Evolutionary conservation across 2,797 vertebrate genomes (phyloP).

Genomic region (Acropternis orthonyx): DNA sequence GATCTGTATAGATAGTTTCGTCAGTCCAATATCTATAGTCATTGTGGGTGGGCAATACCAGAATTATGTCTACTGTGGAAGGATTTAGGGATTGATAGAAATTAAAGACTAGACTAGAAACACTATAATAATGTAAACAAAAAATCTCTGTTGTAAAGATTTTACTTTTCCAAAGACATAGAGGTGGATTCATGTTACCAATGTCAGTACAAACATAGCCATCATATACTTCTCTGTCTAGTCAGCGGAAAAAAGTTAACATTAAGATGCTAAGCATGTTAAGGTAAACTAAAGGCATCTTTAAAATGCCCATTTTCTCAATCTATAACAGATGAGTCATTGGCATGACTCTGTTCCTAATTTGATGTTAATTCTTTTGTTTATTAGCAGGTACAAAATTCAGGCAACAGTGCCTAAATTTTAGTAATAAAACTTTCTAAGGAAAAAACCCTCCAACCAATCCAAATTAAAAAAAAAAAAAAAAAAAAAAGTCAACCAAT

Average conservation of each 20-base stretch:
- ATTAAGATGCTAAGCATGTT: not conserved
- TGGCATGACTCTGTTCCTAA: not conserved
- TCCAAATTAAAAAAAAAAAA: not conserved
- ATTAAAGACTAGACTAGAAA: not conserved
- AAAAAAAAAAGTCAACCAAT: no score
- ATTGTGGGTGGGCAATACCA: not conserved
- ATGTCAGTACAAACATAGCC: not conserved
- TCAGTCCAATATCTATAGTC: not conserved
- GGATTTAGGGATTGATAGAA: not conserved
- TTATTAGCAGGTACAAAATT: not conserved
- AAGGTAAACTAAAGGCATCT: not conserved
- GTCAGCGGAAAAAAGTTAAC: not conserved
- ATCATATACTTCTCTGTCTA: not conserved
- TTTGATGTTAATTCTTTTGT: not conserved
- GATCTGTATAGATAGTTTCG: not conserved
- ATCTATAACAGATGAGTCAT: rapidly evolving
- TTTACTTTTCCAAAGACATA: not conserved
- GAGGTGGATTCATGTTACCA: not conserved
- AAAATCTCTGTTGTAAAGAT: not conserved
- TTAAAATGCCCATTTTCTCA: not conserved
- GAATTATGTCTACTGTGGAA: not conserved
- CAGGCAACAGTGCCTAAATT: not conserved
- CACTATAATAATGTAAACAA: not conserved
- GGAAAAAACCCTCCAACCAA: not conserved
- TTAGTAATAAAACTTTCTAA: not conserved